Evolutionary conservation across 2,113 vertebrate genomes (phyloP).

Genomic region (Merops nubicus): DNA sequence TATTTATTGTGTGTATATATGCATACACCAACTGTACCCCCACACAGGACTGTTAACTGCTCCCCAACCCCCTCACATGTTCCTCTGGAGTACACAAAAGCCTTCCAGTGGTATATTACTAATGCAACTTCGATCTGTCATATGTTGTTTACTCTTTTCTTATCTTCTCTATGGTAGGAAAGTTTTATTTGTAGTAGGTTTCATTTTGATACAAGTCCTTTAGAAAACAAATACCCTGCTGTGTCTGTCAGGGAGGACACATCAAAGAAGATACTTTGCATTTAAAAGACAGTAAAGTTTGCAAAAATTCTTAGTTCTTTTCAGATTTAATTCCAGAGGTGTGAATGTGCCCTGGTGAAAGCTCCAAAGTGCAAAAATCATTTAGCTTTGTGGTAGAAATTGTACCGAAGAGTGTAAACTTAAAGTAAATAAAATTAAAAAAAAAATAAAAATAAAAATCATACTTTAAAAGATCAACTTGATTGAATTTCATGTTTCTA

Average conservation of each 20-base stretch:
- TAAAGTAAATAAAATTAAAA: too few relatives aligned
- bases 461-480: not conserved
- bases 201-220: not conserved
- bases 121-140: not conserved
- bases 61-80: rapidly evolving
- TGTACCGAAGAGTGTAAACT: not conserved
- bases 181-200: not conserved
- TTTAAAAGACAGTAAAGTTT: not conserved
- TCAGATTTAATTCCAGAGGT: not conserved
- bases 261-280: not conserved
- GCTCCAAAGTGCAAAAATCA: not conserved
- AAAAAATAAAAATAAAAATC: not conserved
- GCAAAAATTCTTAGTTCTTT: not conserved
- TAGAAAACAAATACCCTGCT: not conserved
- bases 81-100: not conserved
- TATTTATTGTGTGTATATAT: not conserved
- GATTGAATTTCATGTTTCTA: not conserved
- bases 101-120: not conserved
- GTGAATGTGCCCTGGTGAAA: not conserved
- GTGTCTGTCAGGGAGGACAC: not conserved
- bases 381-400: not conserved
- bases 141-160: not conserved
- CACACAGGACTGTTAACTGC: not conserved
- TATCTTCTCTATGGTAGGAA: not conserved
- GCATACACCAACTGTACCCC: rapidly evolving